Evolutionary conservation across 1,140 invertebrate genomes (phyloP), one percentile per base, ranked within the genome.

Genomic region (Hycleus cichorii): DNA sequence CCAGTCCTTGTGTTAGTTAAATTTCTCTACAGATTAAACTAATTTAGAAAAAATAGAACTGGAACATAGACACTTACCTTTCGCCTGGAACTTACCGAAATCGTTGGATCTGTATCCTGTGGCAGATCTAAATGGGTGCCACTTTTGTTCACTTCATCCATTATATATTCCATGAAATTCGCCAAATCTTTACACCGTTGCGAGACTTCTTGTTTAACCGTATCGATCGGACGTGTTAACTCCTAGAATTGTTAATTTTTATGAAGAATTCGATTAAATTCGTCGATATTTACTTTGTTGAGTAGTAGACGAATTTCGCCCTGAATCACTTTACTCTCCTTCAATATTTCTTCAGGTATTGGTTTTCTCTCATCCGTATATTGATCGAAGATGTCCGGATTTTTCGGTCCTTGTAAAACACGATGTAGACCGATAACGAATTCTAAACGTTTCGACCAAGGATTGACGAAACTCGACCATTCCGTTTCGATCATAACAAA

Each of bases 381-480:
- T 7, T 72, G 43, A 55, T 81, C 78, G 64, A 91, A 91, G 0
- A 92, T 83, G 66, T 92, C 80, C 0, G 86, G 83, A 74, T 88
- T 83, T 4, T 63, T 47, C 10, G 88, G 88, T 8, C 87, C 88
- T 81, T 89, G 87, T 52, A 93, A 69, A 3, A 97, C 84, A 51
- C 83, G 78, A 78, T 97, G 92, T 67, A 93, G 85, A 56, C 90
- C 92, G 66, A 91, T 87, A 47, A 97, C 85, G 77, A 95, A 94
- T 69, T 97, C 94, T 49, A 97, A 76, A 74, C 89, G 88, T 69
- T 82, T 83, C 1, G 89, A 89, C 93, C 93, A 97, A 0, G 94
- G 93, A 81, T 96, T 96, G 32, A 95, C 82, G 73, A 95, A 95
- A 57, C 88, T 89, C 0, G 91, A 91, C 91, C 92, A 97, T 74